A percentile compares a stretch with the other conserved stretches of the same genome.
phyloP scores from a whole-genome alignment of 2,797 vertebrate species.

The Arremon brunneinucha region DNA sequence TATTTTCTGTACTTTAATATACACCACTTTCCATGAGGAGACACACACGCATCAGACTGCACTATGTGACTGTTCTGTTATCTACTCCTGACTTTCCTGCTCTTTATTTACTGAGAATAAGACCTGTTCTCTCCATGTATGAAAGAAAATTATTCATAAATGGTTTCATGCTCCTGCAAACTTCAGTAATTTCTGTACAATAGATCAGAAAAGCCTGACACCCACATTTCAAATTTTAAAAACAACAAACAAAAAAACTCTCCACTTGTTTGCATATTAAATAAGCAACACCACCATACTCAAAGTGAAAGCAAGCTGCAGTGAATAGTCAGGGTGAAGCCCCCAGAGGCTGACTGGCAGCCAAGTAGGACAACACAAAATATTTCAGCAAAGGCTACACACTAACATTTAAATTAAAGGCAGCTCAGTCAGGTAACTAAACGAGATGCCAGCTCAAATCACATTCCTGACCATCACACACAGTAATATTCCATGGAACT shows the following conservation, averaged over 20 bases:
- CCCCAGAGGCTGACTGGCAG: background rate
- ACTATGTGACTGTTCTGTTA: background rate
- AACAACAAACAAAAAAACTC: background rate
- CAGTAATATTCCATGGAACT: background rate
- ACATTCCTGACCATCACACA: background rate
- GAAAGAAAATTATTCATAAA: background rate
- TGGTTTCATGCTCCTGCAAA: constrained; percentile 23
- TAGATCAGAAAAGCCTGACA: background rate
- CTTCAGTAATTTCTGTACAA: constrained; percentile 49
- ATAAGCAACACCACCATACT: background rate
- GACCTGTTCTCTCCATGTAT: background rate
- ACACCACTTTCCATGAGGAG: background rate
- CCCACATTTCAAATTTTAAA: background rate
- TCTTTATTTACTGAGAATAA: background rate
- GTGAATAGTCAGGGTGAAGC: background rate
- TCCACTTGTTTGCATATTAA: background rate
- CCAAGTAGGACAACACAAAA: background rate
- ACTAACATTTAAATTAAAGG: background rate
- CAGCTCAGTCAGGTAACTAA: background rate
- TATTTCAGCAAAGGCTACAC: background rate
- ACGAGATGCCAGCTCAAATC: background rate
- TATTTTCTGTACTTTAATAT: background rate
- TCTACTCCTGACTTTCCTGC: background rate
- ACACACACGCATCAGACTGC: background rate
- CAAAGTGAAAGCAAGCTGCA: background rate